A percentile compares a stretch with the other conserved stretches of the same genome.
Conservation (phyloP, 2,888 invertebrate genomes). For the Chrysopilus asiliformis region DNA sequence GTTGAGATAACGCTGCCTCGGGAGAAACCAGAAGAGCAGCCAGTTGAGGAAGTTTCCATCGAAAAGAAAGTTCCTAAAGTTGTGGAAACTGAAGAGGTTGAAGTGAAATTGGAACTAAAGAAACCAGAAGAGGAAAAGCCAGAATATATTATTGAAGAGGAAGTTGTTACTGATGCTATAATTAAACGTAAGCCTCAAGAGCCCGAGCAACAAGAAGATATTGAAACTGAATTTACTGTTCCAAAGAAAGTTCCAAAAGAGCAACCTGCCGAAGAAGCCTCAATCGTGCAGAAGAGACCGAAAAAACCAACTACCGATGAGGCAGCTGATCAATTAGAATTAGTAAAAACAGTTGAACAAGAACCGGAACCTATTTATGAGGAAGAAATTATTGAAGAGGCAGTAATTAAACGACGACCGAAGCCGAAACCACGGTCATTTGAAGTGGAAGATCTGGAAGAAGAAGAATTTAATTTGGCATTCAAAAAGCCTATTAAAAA, state of each 20-base stretch:
- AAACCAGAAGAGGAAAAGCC: constrained; percentile 1
- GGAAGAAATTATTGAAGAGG: constrained; percentile 37
- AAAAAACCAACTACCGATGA: constrained; percentile 25
- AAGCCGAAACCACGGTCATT: constrained; percentile 22
- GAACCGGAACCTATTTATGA: constrained; percentile 42
- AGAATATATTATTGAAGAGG: constrained; percentile 15
- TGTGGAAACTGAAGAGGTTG: constrained; percentile 12
- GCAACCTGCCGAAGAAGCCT: constrained; percentile 24
- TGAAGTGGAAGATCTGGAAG: constrained; percentile 26
- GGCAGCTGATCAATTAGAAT: constrained; percentile 22
- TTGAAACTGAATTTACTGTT: constrained; percentile 1
- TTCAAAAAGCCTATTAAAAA: constrained; percentile 35
- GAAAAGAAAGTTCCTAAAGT: constrained; percentile 22
- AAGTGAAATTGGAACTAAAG: neutral
- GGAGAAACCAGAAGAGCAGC: constrained; percentile 26
- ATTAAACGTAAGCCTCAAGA: constrained; percentile 14
- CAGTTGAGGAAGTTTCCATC: constrained; percentile 24
- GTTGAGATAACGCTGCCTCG: constrained; percentile 26
- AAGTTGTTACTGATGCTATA: constrained; percentile 24
- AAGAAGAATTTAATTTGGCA: constrained; percentile 29
- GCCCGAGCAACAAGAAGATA: constrained; percentile 1
- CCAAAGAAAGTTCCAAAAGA: constrained; percentile 10
- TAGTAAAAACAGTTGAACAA: constrained; percentile 17
- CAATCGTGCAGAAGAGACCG: constrained; percentile 31
- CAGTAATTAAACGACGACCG: constrained; percentile 25